Evolutionary conservation across 2,113 vertebrate genomes (phyloP).

Genomic region (Hypocryptadius cinnamomeus): DNA sequence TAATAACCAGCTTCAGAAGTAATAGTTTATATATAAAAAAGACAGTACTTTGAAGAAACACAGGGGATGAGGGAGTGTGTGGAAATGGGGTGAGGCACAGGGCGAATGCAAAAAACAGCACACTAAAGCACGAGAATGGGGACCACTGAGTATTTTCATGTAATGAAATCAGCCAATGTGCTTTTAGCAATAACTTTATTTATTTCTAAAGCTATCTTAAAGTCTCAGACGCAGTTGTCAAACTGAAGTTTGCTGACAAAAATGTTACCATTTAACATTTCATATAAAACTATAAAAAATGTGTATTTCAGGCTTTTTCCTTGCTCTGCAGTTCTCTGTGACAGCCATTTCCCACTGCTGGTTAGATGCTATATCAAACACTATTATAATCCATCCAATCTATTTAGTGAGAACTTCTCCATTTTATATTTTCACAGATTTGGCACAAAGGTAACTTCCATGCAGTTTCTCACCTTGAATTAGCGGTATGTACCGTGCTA

Average conservation of each 20-base stretch:
- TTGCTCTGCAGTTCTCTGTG: background rate
- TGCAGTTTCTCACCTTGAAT: slow-evolving; percentile 66
- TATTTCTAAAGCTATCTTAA: background rate
- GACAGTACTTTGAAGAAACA: background rate
- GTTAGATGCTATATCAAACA: background rate
- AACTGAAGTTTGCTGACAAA: background rate
- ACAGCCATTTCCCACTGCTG: background rate
- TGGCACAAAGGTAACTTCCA: background rate
- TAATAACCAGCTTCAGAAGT: background rate
- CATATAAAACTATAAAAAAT: background rate
- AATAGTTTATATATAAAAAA: background rate
- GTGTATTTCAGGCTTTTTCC: background rate
- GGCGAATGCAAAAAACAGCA: background rate
- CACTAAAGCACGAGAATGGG: background rate
- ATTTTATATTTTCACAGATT: background rate
- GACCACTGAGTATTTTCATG: background rate
- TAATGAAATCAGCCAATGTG: background rate
- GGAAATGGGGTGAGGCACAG: background rate
- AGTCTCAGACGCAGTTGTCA: background rate
- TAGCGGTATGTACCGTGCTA: slow-evolving; percentile 69
- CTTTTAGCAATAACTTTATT: background rate
- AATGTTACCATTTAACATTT: background rate
- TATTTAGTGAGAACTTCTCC: background rate
- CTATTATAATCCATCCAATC: background rate
- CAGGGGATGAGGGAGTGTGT: background rate